Base-by-base conservation (phyloP, 2,888 invertebrate genomes). In the Eristalis tenax region DNA sequence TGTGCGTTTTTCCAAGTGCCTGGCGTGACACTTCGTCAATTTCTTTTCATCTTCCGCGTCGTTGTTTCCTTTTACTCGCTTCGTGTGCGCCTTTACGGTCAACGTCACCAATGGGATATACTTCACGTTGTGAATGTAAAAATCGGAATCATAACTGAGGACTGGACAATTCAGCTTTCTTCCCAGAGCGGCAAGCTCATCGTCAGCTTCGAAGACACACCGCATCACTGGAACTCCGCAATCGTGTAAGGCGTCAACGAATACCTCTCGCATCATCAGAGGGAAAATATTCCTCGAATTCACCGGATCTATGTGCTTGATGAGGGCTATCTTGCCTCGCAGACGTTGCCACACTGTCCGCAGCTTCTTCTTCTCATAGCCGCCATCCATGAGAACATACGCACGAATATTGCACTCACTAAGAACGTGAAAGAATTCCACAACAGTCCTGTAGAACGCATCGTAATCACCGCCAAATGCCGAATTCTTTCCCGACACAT, bases 131-230 rank as follows among this genome's bases (percentile, higher is more conserved):
- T 96, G 97, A 88, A 99, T 96, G 90, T 96, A 98, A 93, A 98
- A 99, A 93, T 99, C 99, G 0, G 98, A 98, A 93, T 99, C 99
- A 89, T 96, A 97, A 90, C 98, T 98, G 4, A 99, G 92, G 2
- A 99, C 96, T 0, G 98, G 98, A 90, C 98, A 98, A 56, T 96
- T 94, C 2, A 98, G 93, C 77, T 95, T 94, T 88, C 96, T 95
- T 0, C 98, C 97, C 89, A 98, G 92, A 0, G 96, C 95, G 0
- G 98, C 98, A 75, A 98, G 95, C 90, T 97, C 96, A 89, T 96
- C 95, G 91, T 99, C 99, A 1, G 98, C 98, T 93, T 99, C 99
- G 92, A 96, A 97, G 89, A 96, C 95, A 90, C 97, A 96, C 71
- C 97, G 95, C 64, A 96, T 95, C 85, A 95, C 94, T 11, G 94